Conservation (phyloP, 2,888 invertebrate species). For the Bedellia somnulentella region DNA sequence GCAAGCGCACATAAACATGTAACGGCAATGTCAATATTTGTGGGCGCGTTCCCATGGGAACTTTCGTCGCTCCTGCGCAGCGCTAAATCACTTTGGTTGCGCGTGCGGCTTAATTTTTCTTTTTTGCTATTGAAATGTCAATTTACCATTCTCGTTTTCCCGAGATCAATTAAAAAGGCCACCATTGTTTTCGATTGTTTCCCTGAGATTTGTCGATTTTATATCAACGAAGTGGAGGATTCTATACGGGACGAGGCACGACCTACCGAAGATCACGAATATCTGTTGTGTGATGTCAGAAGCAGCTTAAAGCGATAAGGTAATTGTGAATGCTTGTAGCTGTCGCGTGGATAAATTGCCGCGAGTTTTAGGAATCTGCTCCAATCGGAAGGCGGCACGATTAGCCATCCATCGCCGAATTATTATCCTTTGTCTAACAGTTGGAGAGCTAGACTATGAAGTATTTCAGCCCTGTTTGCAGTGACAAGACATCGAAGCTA, state of each 20-base stretch:
- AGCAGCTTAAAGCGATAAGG: slow-evolving; percentile 36
- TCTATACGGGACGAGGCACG: slow-evolving; percentile 8
- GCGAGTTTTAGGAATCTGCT: slow-evolving; percentile 12
- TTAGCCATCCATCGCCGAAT: too few species aligned
- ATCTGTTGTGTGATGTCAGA: slow-evolving; percentile 48
- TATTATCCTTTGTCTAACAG: too few species aligned
- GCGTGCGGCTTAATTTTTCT: slow-evolving; percentile 25
- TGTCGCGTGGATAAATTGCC: slow-evolving; percentile 41
- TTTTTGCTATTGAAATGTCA: slow-evolving; percentile 55
- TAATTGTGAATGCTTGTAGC: slow-evolving; percentile 54
- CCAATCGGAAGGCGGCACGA: slow-evolving; percentile 11
- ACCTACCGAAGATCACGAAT: slow-evolving; percentile 26
- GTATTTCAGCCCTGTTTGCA: too few species aligned
- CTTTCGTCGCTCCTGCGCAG: slow-evolving; percentile 18
- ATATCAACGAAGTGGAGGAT: too few species aligned
- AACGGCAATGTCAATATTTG: slow-evolving; percentile 58
- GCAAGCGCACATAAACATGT: slow-evolving; percentile 61
- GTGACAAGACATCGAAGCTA: too few species aligned
- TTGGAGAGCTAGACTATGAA: too few species aligned
- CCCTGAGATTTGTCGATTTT: too few species aligned
- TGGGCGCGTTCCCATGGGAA: slow-evolving; percentile 57
- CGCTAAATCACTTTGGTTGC: slow-evolving; percentile 47
- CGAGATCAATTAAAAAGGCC: slow-evolving; percentile 31
- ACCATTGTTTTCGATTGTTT: slow-evolving; percentile 6
- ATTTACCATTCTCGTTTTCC: slow-evolving; percentile 23